Conservation (phyloP, 2,113 vertebrate species). For the Sardina pilchardus region DNA sequence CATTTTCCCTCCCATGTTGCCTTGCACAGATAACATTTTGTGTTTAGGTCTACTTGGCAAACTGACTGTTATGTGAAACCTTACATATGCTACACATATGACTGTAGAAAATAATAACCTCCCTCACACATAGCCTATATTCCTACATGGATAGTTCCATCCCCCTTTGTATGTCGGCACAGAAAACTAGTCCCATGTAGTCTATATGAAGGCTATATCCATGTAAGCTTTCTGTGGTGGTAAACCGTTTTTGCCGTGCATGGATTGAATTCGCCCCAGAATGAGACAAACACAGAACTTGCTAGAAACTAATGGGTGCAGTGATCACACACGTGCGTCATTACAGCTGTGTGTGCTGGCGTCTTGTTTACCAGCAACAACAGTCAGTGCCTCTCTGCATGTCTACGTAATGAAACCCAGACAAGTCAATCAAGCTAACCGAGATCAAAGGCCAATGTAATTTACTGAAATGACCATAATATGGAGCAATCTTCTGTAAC, state of each 20-base stretch:
- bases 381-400: conserved; percentile 52
- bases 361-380: conserved; percentile 64
- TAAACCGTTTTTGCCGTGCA: neutral
- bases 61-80: neutral
- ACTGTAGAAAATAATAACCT: neutral
- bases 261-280: neutral
- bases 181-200: neutral
- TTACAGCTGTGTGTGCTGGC: conserved; percentile 63
- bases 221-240: neutral
- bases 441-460: conserved; percentile 75
- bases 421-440: conserved; percentile 74
- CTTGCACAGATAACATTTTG: neutral
- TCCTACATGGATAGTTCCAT: neutral
- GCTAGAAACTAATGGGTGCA: neutral
- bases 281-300: conserved; percentile 7
- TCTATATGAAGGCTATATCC: neutral
- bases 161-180: neutral
- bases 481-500: conserved; percentile 76
- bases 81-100: neutral
- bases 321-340: conserved; percentile 45
- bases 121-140: neutral
- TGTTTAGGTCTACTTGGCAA: neutral
- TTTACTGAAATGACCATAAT: conserved; percentile 75
- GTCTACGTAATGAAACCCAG: conserved; percentile 75
- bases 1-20: neutral